A percentile compares a stretch with the other conserved stretches of the same genome.
Conservation (phyloP, 2,797 vertebrate species). For the Sebastes hubbsi region DNA sequence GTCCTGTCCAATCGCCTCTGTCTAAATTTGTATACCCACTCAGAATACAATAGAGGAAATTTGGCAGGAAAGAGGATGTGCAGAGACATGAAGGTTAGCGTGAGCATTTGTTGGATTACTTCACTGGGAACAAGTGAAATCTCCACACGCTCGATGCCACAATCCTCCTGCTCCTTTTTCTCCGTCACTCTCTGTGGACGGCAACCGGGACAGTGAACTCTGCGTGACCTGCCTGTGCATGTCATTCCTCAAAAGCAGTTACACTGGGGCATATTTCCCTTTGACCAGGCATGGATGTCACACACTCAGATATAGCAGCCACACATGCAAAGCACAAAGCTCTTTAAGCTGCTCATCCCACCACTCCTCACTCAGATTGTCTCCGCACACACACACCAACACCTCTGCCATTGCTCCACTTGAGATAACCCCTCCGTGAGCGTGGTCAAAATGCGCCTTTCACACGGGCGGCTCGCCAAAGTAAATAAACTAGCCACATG, state of each 20-base stretch:
- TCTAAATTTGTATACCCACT: constrained; percentile 31
- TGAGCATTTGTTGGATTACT: constrained; percentile 56
- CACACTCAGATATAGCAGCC: constrained; percentile 33
- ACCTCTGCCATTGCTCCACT: constrained; percentile 48
- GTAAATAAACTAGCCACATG: constrained; percentile 82
- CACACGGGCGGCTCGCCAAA: constrained; percentile 77
- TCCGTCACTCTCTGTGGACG: constrained; percentile 11
- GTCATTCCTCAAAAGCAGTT: constrained; percentile 72
- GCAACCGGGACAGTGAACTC: constrained; percentile 66
- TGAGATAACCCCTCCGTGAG: constrained; percentile 51
- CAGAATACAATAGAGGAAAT: constrained; percentile 38
- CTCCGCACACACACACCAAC: constrained; percentile 27
- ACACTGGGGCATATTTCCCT: constrained; percentile 52
- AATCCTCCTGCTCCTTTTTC: constrained; percentile 40
- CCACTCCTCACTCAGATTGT: background rate
- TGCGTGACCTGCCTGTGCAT: constrained; percentile 69
- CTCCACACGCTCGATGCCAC: constrained; percentile 11
- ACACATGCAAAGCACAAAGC: constrained; percentile 27
- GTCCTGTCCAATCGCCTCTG: constrained; percentile 2
- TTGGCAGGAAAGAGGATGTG: constrained; percentile 28
- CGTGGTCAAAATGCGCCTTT: constrained; percentile 70
- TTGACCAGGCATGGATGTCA: constrained; percentile 60
- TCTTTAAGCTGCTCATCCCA: constrained; percentile 32
- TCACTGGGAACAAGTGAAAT: constrained; percentile 61
- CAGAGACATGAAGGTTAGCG: constrained; percentile 50